Evolutionary conservation across 2,797 vertebrate species (phyloP), one percentile per base, ranked within the genome.

Genomic region (Thaleichthys pacificus): DNA sequence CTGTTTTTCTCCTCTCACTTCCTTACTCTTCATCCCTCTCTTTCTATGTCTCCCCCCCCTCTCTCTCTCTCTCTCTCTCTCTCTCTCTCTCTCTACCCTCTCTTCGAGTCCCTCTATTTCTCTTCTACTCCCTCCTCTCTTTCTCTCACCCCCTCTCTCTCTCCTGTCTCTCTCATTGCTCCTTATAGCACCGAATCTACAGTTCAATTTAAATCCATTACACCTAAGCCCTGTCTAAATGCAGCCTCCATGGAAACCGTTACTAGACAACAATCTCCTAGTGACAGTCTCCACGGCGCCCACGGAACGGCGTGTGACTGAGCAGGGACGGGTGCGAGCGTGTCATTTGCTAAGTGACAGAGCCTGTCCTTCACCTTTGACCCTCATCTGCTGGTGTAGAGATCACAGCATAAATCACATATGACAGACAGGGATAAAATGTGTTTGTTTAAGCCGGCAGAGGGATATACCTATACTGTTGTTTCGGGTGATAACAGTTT

Each of bases 131-230:
- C 47, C 24, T 12, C 58, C 15, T 78, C 75, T 66, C 75, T 68
- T 61, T 72, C 77, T 76, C 9, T 21, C 35, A 1, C 69, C 2
- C 54, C 66, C 26, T 28, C 76, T 61, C 28, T 71, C 30, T 24
- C 68, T 68, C 3, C 35, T 64, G 51, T 14, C 32, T 51, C 49
- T 68, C 64, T 71, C 63, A 30, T 58, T 66, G 66, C 69, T 69
- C 73, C 80, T 78, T 69, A 62, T 66, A 72, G 77, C 83, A 80
- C 73, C 14, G 79, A 75, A 81, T 84, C 82, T 89, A 87, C 89
- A 88, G 81, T 86, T 90, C 85, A 84, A 87, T 88, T 88, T 83
- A 85, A 91, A 90, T 86, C 85, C 85, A 89, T 90, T 85, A 87
- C 89, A 89, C 84, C 78, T 80, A 69, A 82, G 82, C 76, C 77